A percentile compares a stretch with the other conserved stretches of the same genome.
These are phyloP conservation scores for Siniperca chuatsi DNA, from an alignment of 2,113 vertebrate genomes.

Conservation along the genomic window DNA sequence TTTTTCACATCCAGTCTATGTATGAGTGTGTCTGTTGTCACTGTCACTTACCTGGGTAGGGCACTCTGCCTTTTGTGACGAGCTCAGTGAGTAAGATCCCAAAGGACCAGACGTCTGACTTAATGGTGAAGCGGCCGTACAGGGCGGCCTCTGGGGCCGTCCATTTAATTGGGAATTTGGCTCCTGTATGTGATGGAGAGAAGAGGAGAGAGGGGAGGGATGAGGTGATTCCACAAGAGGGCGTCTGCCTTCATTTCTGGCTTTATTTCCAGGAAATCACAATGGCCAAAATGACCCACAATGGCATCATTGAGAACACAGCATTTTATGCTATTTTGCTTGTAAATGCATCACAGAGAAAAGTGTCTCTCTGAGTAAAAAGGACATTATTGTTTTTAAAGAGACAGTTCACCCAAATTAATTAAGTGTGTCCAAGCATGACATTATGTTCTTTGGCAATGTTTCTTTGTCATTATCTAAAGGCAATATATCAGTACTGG, in stretches of 20 bases:
- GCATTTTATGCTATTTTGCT: slow-evolving; percentile 9
- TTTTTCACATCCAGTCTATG: not conserved
- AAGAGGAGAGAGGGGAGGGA: not conserved
- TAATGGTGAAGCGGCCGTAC: slow-evolving; percentile 97
- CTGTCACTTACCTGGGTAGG: slow-evolving; percentile 91
- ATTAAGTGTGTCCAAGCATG: not conserved
- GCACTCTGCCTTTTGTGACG: slow-evolving; percentile 96
- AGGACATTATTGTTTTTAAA: not conserved
- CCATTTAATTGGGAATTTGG: slow-evolving; percentile 98
- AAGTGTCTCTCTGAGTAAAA: not conserved
- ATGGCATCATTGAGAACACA: slow-evolving; percentile 17
- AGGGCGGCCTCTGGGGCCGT: slow-evolving; percentile 94
- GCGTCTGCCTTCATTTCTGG: slow-evolving; percentile 9
- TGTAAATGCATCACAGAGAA: not conserved
- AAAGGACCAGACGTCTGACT: slow-evolving; percentile 97
- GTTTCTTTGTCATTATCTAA: not conserved
- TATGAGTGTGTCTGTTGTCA: not conserved
- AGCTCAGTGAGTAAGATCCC: slow-evolving; percentile 95
- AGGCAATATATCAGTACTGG: no score
- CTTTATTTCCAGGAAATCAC: slow-evolving; percentile 25
- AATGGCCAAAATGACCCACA: slow-evolving; percentile 11
- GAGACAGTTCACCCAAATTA: not conserved
- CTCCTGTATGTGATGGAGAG: slow-evolving; percentile 82
- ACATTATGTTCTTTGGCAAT: not conserved
- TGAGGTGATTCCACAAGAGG: slow-evolving; percentile 54